phyloP scores from a whole-genome alignment of 2,888 invertebrate species.

The Nasonia oneida region DNA sequence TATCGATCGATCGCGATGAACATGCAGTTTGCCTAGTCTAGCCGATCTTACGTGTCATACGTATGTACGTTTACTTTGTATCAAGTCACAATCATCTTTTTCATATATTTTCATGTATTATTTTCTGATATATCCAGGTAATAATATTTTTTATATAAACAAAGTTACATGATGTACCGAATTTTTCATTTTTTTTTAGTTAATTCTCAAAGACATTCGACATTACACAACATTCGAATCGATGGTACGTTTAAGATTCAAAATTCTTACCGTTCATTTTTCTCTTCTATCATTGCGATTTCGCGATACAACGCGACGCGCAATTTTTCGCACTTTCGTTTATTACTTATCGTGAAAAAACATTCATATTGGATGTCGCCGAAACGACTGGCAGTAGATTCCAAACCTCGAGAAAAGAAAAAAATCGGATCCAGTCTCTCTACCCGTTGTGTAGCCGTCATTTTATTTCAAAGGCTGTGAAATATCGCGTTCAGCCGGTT shows the following conservation, averaged over 20 bases:
- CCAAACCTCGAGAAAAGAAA: conserved; percentile 58
- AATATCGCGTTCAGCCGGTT: conserved; percentile 48
- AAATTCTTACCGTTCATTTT: conserved; percentile 49
- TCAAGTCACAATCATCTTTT: conserved; percentile 32
- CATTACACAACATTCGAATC: conserved; percentile 43
- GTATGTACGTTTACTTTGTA: conserved; percentile 35
- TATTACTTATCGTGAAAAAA: conserved; percentile 59
- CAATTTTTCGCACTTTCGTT: conserved; percentile 45
- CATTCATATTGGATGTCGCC: conserved; percentile 68
- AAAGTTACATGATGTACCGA: conserved; percentile 48
- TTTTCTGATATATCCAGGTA: conserved; percentile 44
- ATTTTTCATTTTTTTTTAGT: conserved; percentile 12
- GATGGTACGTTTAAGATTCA: conserved; percentile 57
- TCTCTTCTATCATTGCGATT: conserved; percentile 42
- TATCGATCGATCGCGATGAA: conserved; percentile 1
- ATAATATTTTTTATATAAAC: conserved; percentile 44
- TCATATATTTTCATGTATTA: not conserved
- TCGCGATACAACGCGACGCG: conserved; percentile 62
- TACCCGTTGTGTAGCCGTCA: conserved; percentile 62
- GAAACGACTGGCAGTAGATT: conserved; percentile 75
- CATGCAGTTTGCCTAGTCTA: conserved; percentile 31
- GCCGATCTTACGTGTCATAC: conserved; percentile 20
- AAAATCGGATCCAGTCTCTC: conserved; percentile 62
- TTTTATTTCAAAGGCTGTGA: conserved; percentile 55
- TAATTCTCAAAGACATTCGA: conserved; percentile 45